These are phyloP conservation scores for Megaceryle torquata DNA, from an alignment of 2,113 vertebrate species.

Conservation along the genomic window DNA sequence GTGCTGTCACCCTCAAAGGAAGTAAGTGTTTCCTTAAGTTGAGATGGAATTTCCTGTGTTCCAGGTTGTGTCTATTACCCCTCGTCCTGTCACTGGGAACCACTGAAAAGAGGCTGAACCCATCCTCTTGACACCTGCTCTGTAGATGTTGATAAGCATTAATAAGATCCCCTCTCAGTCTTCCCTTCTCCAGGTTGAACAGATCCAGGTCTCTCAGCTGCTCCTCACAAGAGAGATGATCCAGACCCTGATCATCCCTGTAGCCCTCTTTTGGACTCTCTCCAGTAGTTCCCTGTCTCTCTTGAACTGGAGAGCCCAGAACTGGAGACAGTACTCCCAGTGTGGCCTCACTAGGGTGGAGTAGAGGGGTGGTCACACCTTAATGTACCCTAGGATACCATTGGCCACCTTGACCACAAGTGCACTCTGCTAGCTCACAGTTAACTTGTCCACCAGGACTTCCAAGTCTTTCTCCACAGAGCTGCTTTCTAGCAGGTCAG, in stretches of 20 bases:
- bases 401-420: background rate
- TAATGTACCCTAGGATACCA: background rate
- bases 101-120: background rate
- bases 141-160: background rate
- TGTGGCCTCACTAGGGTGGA: background rate
- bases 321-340: background rate
- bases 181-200: background rate
- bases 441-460: background rate
- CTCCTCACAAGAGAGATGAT: background rate
- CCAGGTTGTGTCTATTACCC: background rate
- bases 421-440: background rate
- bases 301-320: background rate
- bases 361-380: too few species aligned
- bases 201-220: background rate
- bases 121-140: background rate
- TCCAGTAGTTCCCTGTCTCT: background rate
- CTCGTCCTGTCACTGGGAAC: background rate
- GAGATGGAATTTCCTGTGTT: background rate
- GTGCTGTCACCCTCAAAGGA: background rate
- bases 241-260: background rate
- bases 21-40: background rate
- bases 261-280: background rate
- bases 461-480: background rate
- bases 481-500: background rate
- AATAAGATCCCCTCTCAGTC: background rate